Conservation (phyloP, 2,113 vertebrate species). For the Cyprinodon brontotheroides region DNA sequence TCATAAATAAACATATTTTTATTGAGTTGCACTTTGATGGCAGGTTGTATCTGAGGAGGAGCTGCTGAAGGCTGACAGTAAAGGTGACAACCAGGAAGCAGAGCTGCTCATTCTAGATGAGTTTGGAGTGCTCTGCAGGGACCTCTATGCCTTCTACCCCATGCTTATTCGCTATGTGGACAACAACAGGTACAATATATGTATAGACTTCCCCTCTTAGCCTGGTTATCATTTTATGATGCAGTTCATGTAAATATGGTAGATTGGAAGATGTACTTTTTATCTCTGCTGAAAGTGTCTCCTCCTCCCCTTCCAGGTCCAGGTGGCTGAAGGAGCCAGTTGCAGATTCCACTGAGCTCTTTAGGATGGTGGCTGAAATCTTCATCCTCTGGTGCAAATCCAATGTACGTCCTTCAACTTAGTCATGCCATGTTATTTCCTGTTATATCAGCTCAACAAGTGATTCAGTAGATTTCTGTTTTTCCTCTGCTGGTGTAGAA, state of each 20-base stretch:
- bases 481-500: slow-evolving; percentile 80
- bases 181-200: slow-evolving; percentile 88
- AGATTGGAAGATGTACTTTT: too few species aligned
- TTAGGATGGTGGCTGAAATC: slow-evolving; percentile 96
- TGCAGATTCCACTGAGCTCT: slow-evolving; percentile 90
- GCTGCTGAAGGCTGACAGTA: slow-evolving; percentile 88
- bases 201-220: not conserved
- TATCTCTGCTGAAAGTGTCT: not conserved
- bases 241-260: not conserved
- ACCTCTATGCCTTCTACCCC: slow-evolving; percentile 97
- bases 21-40: not conserved
- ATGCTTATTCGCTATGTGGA: slow-evolving; percentile 97
- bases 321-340: slow-evolving; percentile 94
- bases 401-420: slow-evolving; percentile 80
- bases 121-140: slow-evolving; percentile 94
- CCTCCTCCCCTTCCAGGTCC: slow-evolving; percentile 76
- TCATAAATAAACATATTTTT: not conserved
- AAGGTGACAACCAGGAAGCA: slow-evolving; percentile 91
- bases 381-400: slow-evolving; percentile 99
- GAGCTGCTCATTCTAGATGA: slow-evolving; percentile 96
- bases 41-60: slow-evolving; percentile 92
- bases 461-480: not conserved
- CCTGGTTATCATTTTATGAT: not conserved
- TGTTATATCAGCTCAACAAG: too few species aligned
- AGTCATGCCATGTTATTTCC: not conserved